Conservation (phyloP, 2,113 vertebrate genomes). For the Polypterus bichir region DNA sequence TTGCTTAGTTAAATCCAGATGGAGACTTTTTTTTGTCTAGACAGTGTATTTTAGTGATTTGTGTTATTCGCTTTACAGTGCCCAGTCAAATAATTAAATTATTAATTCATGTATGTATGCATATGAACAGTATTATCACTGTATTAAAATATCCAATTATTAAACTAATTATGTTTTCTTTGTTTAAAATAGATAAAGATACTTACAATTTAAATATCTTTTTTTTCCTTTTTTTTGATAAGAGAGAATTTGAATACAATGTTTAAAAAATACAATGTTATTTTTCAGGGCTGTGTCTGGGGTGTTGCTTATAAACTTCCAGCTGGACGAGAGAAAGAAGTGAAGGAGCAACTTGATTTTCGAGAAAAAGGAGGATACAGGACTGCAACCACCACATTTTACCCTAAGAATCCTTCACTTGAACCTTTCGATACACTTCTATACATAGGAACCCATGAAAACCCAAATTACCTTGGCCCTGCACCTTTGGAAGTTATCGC, state of each 20-base stretch:
- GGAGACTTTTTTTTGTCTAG: too few species aligned
- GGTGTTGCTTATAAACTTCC: constrained; percentile 88
- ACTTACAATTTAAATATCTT: too few species aligned
- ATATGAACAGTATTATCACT: too few species aligned
- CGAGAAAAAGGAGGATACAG: constrained; percentile 89
- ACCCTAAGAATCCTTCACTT: constrained; percentile 57
- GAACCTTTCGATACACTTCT: constrained; percentile 65
- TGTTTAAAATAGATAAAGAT: not conserved
- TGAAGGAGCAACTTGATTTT: constrained; percentile 85
- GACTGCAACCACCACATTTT: constrained; percentile 67
- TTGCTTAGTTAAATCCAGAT: too few species aligned
- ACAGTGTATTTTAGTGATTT: too few species aligned
- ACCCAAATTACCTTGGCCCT: constrained; percentile 90
- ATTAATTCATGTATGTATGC: too few species aligned
- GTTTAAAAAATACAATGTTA: constrained; percentile 19
- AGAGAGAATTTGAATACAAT: not conserved
- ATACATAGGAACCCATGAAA: constrained; percentile 83
- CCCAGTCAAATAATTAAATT: too few species aligned
- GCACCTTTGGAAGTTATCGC: constrained; percentile 90
- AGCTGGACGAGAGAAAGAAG: constrained; percentile 72
- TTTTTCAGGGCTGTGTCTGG: constrained; percentile 78
- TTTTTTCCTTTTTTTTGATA: not conserved
- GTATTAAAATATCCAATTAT: too few species aligned
- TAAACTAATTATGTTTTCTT: not conserved
- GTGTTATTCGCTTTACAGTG: too few species aligned